phyloP scores from a whole-genome alignment of 2,113 vertebrate genomes.

The Perognathus longimembris region DNA sequence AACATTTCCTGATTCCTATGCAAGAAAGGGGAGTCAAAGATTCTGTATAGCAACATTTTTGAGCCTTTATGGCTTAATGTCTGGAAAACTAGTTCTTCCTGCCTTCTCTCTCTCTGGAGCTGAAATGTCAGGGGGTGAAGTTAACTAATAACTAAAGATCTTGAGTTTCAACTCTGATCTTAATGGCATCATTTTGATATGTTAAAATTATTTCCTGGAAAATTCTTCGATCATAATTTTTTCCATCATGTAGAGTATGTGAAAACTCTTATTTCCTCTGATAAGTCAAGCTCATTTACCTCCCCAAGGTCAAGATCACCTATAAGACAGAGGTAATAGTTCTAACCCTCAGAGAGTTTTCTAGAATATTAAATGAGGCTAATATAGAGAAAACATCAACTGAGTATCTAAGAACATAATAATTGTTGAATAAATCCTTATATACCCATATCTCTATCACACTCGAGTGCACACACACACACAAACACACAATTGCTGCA shows the following conservation, averaged over 20 bases:
- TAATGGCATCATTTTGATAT: neutral
- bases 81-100: slow-evolving; percentile 39
- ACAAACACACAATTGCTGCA: neutral
- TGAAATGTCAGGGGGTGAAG: neutral
- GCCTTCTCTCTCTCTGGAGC: neutral
- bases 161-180: slow-evolving; percentile 35
- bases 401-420: neutral
- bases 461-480: neutral
- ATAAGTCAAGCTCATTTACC: neutral
- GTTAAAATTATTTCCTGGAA: slow-evolving; percentile 41
- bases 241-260: neutral
- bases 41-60: neutral
- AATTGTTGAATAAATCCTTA: neutral
- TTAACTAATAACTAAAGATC: slow-evolving; percentile 18
- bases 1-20: too few species aligned
- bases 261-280: neutral
- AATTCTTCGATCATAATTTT: neutral
- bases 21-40: too few species aligned
- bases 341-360: neutral
- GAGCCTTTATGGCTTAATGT: neutral
- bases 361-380: neutral
- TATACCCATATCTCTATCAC: neutral
- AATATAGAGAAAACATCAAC: neutral
- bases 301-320: neutral
- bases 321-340: neutral